A percentile compares a stretch with the other conserved stretches of the same genome.
phyloP scores from a whole-genome alignment of 2,888 invertebrate species.

The Scaptomyza reducta region DNA sequence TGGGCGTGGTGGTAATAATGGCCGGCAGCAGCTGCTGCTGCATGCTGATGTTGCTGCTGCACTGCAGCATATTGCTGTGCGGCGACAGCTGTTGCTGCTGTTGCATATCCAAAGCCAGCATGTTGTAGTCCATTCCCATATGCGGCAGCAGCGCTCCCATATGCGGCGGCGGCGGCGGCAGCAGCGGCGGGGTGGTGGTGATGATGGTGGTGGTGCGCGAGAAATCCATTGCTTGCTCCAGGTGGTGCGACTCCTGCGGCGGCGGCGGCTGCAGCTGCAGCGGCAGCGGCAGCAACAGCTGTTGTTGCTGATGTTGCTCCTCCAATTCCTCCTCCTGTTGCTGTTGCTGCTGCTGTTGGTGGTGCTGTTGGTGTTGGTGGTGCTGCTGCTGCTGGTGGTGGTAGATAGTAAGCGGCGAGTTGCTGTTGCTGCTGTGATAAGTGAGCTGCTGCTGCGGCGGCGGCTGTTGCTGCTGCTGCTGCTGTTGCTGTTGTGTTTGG shows the following conservation, averaged over 20 bases:
- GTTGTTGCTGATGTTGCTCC: slow-evolving; percentile 48
- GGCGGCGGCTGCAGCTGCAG: slow-evolving; percentile 41
- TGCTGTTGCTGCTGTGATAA: slow-evolving; percentile 53
- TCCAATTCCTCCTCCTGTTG: slow-evolving; percentile 17
- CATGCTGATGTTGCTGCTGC: slow-evolving; percentile 70
- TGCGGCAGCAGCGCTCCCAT: slow-evolving; percentile 80
- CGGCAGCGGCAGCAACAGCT: slow-evolving; percentile 27
- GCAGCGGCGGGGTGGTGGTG: slow-evolving; percentile 71
- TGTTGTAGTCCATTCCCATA: slow-evolving; percentile 82
- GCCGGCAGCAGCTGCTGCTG: slow-evolving; percentile 70
- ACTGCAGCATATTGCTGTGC: slow-evolving; percentile 76
- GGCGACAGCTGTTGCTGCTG: slow-evolving; percentile 73
- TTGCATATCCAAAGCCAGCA: slow-evolving; percentile 84
- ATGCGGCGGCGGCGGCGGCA: slow-evolving; percentile 79
- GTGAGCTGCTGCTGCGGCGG: slow-evolving; percentile 49
- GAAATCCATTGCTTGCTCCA: slow-evolving; percentile 78
- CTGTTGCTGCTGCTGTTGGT: slow-evolving; percentile 33
- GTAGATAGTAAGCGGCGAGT: slow-evolving; percentile 60
- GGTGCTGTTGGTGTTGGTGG: slow-evolving; percentile 53
- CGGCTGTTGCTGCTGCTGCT: slow-evolving; percentile 61
- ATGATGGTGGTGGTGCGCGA: slow-evolving; percentile 71
- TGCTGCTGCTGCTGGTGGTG: slow-evolving; percentile 53
- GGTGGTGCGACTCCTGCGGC: slow-evolving; percentile 60
- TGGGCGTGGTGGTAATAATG: slow-evolving; percentile 84
- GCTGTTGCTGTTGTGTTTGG: slow-evolving; percentile 55